Evolutionary conservation across 2,113 vertebrate genomes (phyloP).

Genomic region (Daphoenositta chrysoptera): DNA sequence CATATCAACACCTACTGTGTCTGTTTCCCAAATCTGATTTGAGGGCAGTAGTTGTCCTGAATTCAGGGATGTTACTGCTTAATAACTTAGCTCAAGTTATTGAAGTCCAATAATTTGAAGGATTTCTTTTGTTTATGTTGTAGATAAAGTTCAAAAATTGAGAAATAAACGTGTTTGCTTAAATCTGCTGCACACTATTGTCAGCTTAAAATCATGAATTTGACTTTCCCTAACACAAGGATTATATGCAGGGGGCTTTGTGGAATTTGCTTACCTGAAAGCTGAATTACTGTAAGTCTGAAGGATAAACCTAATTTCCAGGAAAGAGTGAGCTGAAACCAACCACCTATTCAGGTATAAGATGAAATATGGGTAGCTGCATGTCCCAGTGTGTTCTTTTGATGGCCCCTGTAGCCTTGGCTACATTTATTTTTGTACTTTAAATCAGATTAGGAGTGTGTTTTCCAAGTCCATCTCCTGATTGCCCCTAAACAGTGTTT

Average conservation of each 20-base stretch:
- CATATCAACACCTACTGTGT: not conserved
- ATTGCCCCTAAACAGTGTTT: not conserved
- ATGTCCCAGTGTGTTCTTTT: not conserved
- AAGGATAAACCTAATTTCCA: constrained; percentile 2
- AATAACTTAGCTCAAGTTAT: not conserved
- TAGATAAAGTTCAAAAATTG: not conserved
- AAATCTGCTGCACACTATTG: not conserved
- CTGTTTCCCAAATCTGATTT: not conserved
- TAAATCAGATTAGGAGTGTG: not conserved
- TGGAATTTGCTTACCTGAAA: constrained; percentile 7
- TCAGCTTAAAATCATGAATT: not conserved
- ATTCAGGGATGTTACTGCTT: not conserved
- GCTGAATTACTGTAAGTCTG: not conserved
- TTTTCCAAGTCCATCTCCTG: not conserved
- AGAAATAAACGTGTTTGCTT: not conserved
- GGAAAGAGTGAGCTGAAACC: not conserved
- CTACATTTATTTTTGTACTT: not conserved
- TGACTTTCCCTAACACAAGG: not conserved
- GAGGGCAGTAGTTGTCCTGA: not conserved
- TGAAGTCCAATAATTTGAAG: not conserved
- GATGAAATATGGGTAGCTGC: not conserved
- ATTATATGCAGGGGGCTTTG: not conserved
- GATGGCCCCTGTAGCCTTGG: not conserved
- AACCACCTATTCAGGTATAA: not conserved
- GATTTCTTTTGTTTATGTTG: not conserved